Evolutionary conservation across 2,888 invertebrate genomes (phyloP), one percentile per base, ranked within the genome.

Genomic region (Ecliptopera silaceata): DNA sequence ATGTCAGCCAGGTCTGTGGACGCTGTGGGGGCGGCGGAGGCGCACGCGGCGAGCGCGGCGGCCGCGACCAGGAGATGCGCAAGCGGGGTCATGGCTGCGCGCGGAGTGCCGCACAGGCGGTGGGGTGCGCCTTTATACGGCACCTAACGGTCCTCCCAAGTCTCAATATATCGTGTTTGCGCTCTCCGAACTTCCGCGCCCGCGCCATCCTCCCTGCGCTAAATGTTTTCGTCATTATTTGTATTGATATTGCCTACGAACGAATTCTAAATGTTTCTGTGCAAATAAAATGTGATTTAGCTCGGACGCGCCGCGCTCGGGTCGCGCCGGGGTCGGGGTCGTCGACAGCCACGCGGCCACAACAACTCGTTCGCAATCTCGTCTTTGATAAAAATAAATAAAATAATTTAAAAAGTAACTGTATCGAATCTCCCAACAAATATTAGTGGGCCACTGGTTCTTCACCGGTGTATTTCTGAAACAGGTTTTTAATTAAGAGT

Each of bases 171-270:
- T 66, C 67, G 63, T 84, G 79, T 81, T 83, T 80, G 80, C 76
- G 72, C 73, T 79, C 71, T 76, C 75, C 73, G 74, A 63, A 62
- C 50, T 65, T 58, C 58, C 62, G 63, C 39, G 11, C 20, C 22
- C 45, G 20, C 39, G 44, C n/a, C 13, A 6, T 8, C 63, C 56
- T 59, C 68, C 63, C 60, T 50, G 68, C 79, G 81, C 78, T 84
- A 81, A 84, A 82, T 81, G 77, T 79, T 77, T 84, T 74, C 76
- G 82, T 79, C 83, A 84, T 79, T 86, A 85, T 86, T 85, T 87
- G 81, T 84, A 66, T 77, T 80, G 71, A 70, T 75, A 76, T 79
- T 76, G 75, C 75, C 67, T 71, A 68, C 46, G 58, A 55, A 68
- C 46, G 58, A 55, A 36, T 59, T 54, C 39, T 57, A 56, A 63